Base-by-base conservation (phyloP, 2,797 vertebrate species). In the Sebastes ruberrimus region DNA sequence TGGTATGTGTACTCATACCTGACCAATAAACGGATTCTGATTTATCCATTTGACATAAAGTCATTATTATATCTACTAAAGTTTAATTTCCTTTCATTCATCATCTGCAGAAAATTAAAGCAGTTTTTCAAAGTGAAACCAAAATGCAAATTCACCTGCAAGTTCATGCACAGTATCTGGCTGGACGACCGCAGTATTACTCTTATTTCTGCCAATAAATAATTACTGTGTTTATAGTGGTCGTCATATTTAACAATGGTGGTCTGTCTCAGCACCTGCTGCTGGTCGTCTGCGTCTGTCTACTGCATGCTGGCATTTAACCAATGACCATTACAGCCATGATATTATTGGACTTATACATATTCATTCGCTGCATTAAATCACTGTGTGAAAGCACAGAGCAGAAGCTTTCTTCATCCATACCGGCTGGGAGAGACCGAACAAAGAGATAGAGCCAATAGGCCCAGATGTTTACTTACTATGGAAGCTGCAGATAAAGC, bases 271-370 rank as follows among this genome's bases (percentile, higher is more conserved):
- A 20, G 83, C 86, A 86, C 84, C 85, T 92, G 88, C 87, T 89
- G 86, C 76, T 74, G 46, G 68, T 88, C 88, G 86, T 86, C 87
- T 90, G 88, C 56, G 71, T 74, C 79, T 64, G 82, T 82, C 82
- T 81, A 52, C 86, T 80, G 88, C 82, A 85, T 67, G 85, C 84
- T 86, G 89, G 91, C 89, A 79, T 80, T 78, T 80, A 83, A 92
- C 88, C 87, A 92, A 72, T 78, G 78, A 83, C 82, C 88, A 89
- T 88, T 87, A 91, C 78, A 66, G 80, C 75, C 57, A 86, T 77
- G 62, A 92, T 91, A 88, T 86, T 83, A 83, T 79, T 79, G 74
- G 53, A 73, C 82, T 85, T 88, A 90, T 89, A 80, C 89, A 90
- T 88, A 90, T 89, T 81, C 89, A 90, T 90, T 42, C 25, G 10